A percentile compares a stretch with the other conserved stretches of the same genome.
These are phyloP conservation scores for Aphelenchoides bicaudatus DNA, from an alignment of 2,888 invertebrate species.

Conservation along the genomic window DNA sequence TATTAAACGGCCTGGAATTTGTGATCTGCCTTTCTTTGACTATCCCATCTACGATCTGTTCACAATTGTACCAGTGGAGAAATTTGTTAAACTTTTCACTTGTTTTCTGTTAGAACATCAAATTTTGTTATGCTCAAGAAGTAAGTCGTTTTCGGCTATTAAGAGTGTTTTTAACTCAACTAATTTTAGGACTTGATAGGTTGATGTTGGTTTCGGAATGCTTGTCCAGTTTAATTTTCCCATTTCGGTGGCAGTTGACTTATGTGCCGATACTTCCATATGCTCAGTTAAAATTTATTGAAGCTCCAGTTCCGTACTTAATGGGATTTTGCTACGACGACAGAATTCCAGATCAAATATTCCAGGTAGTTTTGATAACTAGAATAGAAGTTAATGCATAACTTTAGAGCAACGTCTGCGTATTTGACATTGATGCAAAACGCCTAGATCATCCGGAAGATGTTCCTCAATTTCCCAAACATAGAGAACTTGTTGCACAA, in stretches of 20 bases:
- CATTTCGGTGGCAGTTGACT: slow-evolving; percentile 96
- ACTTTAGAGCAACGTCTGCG: slow-evolving; percentile 80
- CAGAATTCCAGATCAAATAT: slow-evolving; percentile 49
- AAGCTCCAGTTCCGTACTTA: slow-evolving; percentile 97
- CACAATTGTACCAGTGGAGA: slow-evolving; percentile 79
- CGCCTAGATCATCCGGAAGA: slow-evolving; percentile 91
- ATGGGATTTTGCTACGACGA: slow-evolving; percentile 75
- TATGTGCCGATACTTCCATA: slow-evolving; percentile 97
- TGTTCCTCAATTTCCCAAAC: slow-evolving; percentile 84
- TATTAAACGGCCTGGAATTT: slow-evolving; percentile 60
- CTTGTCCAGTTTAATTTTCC: slow-evolving; percentile 81
- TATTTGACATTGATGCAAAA: slow-evolving; percentile 90
- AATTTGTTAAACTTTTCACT: slow-evolving; percentile 85
- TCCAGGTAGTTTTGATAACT: slow-evolving; percentile 38
- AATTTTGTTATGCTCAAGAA: slow-evolving; percentile 84
- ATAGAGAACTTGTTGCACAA: slow-evolving; percentile 61
- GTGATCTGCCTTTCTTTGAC: slow-evolving; percentile 89
- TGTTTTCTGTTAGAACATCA: slow-evolving; percentile 94
- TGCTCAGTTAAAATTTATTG: slow-evolving; percentile 77
- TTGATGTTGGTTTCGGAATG: slow-evolving; percentile 95
- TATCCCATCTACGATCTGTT: slow-evolving; percentile 85
- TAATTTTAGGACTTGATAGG: slow-evolving; percentile 82
- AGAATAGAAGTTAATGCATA: slow-evolving; percentile 5
- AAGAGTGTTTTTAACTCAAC: too few relatives aligned
- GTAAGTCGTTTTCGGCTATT: slow-evolving; percentile 64